Evolutionary conservation across 2,888 invertebrate species (phyloP), one percentile per base, ranked within the genome.

Genomic region (Sphaerophoria taeniata): DNA sequence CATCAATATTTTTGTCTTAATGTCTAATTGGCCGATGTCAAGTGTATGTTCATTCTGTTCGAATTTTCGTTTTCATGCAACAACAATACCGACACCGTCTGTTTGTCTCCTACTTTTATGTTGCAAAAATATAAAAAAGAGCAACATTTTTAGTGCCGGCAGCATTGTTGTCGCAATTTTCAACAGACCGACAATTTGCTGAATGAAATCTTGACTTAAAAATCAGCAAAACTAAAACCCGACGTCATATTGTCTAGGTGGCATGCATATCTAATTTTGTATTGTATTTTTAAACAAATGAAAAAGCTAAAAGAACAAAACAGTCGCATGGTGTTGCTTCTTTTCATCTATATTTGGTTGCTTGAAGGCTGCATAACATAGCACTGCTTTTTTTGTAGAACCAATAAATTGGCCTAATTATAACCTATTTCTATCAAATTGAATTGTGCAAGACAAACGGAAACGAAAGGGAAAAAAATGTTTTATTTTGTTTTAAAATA

Each of bases 171-270:
- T 70, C 63, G 63, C 83, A 70, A 74, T 51, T 74, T 49, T 49
- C 56, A 31, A 49, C 60, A 39, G 11, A 58, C 58, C 51, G 69
- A 75, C 63, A 77, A 72, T 47, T 51, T 34, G 58, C 39, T 73
- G 45, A 84, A 51, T 82, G 70, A 73, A 82, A 78, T 83, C 73
- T 74, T 36, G 51, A 53, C 65, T 60, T 55, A 39, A 55, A 79
- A 79, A 74, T 79, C 79, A 55, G 63, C 39, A 55, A 61, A 33
- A 69, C 36, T 9, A 70, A 53, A 67, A 45, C 73, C 72, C 80
- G 80, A 76, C 84, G 84, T 80, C 83, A 75, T 75, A 75, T 79
- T 84, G 83, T 84, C 83, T 84, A 71, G 79, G n/a, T 71, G 43
- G 63, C 36, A 24, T 49, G 71, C 61, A 72, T 80, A 79, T 79